Percentiles rank a stretch among this genome's conserved stretches.
phyloP scores from a whole-genome alignment of 2,888 invertebrate genomes.

The Perizoma flavofasciatum region DNA sequence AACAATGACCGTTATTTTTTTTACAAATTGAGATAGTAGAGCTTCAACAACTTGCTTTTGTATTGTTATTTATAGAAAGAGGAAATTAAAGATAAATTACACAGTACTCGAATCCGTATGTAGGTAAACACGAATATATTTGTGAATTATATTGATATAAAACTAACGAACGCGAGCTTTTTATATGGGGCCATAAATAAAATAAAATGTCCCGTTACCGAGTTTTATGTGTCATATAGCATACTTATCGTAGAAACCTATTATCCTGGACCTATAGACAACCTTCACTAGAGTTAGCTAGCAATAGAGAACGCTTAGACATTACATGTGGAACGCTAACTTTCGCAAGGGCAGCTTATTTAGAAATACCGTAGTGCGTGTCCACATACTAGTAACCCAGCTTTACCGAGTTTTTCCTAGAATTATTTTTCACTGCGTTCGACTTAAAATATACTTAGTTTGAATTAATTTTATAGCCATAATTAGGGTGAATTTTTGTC shows the following conservation, averaged over 20 bases:
- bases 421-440: constrained; percentile 7
- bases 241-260: constrained; percentile 16
- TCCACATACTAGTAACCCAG: constrained; percentile 1
- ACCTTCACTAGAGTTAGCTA: not conserved
- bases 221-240: constrained; percentile 20
- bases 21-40: too few species aligned
- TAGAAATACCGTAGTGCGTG: constrained; percentile 12
- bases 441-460: constrained; percentile 16
- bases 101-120: constrained; percentile 22
- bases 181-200: constrained; percentile 29
- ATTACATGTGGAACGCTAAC: too few species aligned
- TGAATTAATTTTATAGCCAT: constrained; percentile 21
- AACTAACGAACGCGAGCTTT: constrained; percentile 33
- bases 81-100: constrained; percentile 13
- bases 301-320: too few species aligned
- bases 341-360: too few species aligned
- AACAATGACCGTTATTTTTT: too few species aligned
- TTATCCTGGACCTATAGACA: constrained; percentile 3
- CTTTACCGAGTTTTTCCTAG: constrained; percentile 4
- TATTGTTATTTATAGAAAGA: not conserved
- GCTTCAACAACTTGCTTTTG: too few species aligned
- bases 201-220: constrained; percentile 29
- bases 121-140: constrained; percentile 24
- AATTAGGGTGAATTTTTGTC: constrained; percentile 25
- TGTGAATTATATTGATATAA: constrained; percentile 31